A percentile compares a stretch with the other conserved stretches of the same genome.
Conservation (phyloP, 2,113 vertebrate species). For the Isurus oxyrinchus region DNA sequence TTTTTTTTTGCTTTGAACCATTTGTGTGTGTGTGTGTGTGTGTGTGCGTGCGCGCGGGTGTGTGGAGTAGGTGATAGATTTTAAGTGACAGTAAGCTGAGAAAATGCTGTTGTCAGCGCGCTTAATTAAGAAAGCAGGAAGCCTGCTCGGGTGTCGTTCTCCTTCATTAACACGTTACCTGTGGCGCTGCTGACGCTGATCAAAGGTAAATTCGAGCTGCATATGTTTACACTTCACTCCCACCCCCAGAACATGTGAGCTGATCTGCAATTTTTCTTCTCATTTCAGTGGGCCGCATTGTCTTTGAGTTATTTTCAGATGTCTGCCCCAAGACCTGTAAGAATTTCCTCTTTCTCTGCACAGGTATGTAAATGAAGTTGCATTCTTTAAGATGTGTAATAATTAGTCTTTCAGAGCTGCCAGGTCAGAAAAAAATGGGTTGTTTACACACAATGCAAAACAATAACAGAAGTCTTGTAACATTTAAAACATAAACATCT, state of each 20-base stretch:
- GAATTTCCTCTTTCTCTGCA: conserved; percentile 95
- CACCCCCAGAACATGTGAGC: background rate
- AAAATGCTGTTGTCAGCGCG: background rate
- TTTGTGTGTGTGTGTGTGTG: background rate
- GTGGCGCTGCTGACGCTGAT: background rate
- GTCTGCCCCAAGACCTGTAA: conserved; percentile 96
- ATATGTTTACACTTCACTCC: conserved; percentile 38
- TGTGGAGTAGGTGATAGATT: background rate
- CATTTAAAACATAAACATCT: background rate
- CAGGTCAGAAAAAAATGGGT: background rate
- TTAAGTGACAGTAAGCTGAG: background rate
- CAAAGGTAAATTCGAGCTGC: background rate
- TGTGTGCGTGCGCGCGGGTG: too few relatives aligned
- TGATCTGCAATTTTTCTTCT: conserved; percentile 22
- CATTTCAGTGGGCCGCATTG: conserved; percentile 85
- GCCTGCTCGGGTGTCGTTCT: background rate
- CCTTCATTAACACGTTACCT: background rate
- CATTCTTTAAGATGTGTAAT: background rate
- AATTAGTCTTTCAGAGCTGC: background rate
- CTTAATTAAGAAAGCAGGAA: conserved; percentile 32
- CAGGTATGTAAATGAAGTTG: conserved; percentile 59
- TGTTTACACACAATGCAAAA: background rate
- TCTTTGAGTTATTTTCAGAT: conserved; percentile 96
- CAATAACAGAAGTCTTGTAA: background rate
- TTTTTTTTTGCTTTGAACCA: background rate